A percentile compares a stretch with the other conserved stretches of the same genome.
These are phyloP conservation scores for Falcaria lacertinaria DNA, from an alignment of 2,888 invertebrate species.

Conservation along the genomic window DNA sequence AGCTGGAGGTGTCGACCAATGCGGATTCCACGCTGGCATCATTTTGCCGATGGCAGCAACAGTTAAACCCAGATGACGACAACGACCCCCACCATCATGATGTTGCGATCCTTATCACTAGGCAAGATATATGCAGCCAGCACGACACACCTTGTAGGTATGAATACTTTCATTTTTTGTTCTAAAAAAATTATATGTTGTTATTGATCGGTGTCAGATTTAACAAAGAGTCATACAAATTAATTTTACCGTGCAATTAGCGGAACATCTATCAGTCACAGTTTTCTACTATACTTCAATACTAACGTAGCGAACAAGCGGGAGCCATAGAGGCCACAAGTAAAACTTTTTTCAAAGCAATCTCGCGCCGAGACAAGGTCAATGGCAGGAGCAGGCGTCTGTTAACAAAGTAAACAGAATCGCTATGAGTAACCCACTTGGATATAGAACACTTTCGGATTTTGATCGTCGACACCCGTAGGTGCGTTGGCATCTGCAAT, in stretches of 20 bases:
- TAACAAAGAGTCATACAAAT: not conserved
- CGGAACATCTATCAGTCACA: conserved; percentile 16
- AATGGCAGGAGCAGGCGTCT: conserved; percentile 68
- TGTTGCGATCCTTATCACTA: conserved; percentile 91
- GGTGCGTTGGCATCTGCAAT: conserved; percentile 32
- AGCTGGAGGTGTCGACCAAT: conserved; percentile 87
- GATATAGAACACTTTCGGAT: conserved; percentile 69
- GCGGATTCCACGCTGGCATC: conserved; percentile 90
- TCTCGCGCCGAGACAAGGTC: conserved; percentile 60
- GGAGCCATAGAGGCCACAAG: conserved; percentile 34
- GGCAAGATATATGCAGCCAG: conserved; percentile 85
- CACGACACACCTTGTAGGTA: conserved; percentile 78
- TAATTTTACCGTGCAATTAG: conserved; percentile 10
- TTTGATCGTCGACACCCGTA: conserved; percentile 53
- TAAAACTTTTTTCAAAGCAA: conserved; percentile 45
- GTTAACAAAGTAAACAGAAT: conserved; percentile 64
- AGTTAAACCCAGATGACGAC: conserved; percentile 86
- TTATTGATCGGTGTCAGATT: not conserved
- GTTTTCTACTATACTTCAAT: too few relatives aligned
- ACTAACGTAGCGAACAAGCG: conserved; percentile 2
- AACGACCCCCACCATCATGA: conserved; percentile 93
- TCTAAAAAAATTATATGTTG: conserved; percentile 1
- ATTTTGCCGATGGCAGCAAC: conserved; percentile 92
- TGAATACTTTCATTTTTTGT: conserved; percentile 15
- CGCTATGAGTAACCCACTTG: conserved; percentile 60